Conservation (phyloP, 2,888 invertebrate genomes). For the Volucella inflata region DNA sequence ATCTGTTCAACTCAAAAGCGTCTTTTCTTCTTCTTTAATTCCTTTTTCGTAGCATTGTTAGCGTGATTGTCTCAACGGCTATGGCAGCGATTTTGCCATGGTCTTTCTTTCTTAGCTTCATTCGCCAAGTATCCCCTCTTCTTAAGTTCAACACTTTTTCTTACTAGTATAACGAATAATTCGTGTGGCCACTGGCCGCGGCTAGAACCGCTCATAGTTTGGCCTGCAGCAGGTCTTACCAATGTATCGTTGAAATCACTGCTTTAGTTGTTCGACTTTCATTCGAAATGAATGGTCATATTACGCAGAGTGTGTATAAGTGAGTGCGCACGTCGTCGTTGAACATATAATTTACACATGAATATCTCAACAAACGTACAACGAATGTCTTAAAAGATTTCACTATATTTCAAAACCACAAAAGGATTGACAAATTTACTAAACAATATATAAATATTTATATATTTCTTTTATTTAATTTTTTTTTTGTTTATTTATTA, state of each 20-base stretch:
- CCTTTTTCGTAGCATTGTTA: constrained; percentile 22
- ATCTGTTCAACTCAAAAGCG: constrained; percentile 17
- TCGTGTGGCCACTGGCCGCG: constrained; percentile 61
- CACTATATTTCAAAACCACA: neutral
- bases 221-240: constrained; percentile 61
- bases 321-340: constrained; percentile 30
- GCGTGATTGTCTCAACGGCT: constrained; percentile 1
- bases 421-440: constrained; percentile 1
- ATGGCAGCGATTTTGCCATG: constrained; percentile 23
- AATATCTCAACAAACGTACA: constrained; percentile 13
- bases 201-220: constrained; percentile 60
- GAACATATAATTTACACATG: constrained; percentile 15
- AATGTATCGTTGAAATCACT: constrained; percentile 53
- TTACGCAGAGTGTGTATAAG: constrained; percentile 43
- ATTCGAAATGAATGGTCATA: constrained; percentile 61
- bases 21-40: constrained; percentile 30
- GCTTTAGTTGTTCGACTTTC: constrained; percentile 67
- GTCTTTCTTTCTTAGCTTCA: constrained; percentile 30
- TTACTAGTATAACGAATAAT: constrained; percentile 19
- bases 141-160: constrained; percentile 28
- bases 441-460: neutral
- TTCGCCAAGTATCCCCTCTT: constrained; percentile 40
- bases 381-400: neutral
- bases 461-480: neutral
- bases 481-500: neutral